Evolutionary conservation across 2,888 invertebrate species (phyloP).

Genomic region (Branchinecta sandiegonensis): DNA sequence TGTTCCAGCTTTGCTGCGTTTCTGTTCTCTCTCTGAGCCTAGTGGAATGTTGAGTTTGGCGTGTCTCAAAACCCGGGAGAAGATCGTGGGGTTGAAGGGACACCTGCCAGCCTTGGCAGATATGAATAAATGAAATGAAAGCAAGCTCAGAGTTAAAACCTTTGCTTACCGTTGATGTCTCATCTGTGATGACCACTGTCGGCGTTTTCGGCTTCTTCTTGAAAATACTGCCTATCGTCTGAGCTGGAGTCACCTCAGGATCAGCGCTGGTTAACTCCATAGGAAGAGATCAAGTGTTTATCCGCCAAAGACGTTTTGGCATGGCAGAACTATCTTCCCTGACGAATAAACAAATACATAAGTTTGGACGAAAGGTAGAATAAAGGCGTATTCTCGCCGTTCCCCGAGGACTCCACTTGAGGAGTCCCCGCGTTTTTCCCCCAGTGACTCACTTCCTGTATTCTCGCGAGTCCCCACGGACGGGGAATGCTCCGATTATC

Average conservation of each 20-base stretch:
- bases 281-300: too few relatives aligned
- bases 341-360: not conserved
- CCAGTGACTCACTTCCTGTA: too few relatives aligned
- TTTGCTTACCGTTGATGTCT: slow-evolving; percentile 35
- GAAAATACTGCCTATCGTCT: not conserved
- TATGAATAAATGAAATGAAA: not conserved
- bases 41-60: too few relatives aligned
- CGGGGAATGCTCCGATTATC: too few relatives aligned
- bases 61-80: too few relatives aligned
- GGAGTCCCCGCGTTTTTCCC: too few relatives aligned
- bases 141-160: not conserved
- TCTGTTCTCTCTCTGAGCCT: too few relatives aligned
- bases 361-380: not conserved
- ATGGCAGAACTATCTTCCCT: not conserved
- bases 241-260: slow-evolving; percentile 1
- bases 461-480: too few relatives aligned
- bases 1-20: too few relatives aligned
- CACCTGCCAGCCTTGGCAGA: not conserved
- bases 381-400: too few relatives aligned
- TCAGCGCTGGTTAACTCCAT: not conserved
- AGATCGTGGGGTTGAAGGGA: too few relatives aligned
- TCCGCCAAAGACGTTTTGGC: not conserved
- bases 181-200: slow-evolving; percentile 52
- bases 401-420: too few relatives aligned
- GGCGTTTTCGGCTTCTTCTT: slow-evolving; percentile 36